Evolutionary conservation across 2,888 invertebrate genomes (phyloP).

Genomic region (Cerastis rubricosa): DNA sequence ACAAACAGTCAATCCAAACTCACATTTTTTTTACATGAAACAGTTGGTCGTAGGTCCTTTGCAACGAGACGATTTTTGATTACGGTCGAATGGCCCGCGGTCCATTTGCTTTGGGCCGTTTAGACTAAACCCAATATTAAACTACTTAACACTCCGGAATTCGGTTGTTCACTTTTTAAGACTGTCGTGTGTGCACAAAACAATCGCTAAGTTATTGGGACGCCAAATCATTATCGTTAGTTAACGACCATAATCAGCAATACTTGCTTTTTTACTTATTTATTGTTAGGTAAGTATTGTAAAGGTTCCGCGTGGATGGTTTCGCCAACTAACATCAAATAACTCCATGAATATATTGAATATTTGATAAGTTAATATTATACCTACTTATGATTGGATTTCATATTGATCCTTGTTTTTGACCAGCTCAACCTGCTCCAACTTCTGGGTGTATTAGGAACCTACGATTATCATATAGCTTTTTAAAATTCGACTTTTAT

Average conservation of each 20-base stretch:
- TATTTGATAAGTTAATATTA: neutral
- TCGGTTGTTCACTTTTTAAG: slow-evolving; percentile 40
- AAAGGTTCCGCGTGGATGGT: neutral
- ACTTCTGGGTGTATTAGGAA: neutral
- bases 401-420: neutral
- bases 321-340: neutral
- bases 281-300: slow-evolving; percentile 2
- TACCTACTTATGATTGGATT: neutral
- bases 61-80: too few species aligned
- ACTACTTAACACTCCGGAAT: slow-evolving; percentile 17
- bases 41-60: too few species aligned
- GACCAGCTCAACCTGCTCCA: neutral
- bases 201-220: slow-evolving; percentile 48
- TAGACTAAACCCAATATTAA: neutral
- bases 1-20: neutral
- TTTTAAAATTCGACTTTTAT: neutral
- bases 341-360: neutral
- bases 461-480: neutral
- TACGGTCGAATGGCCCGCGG: too few species aligned
- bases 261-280: slow-evolving; percentile 13
- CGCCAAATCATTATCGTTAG: slow-evolving; percentile 43
- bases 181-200: slow-evolving; percentile 46
- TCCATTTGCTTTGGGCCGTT: too few species aligned
- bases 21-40: neutral
- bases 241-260: slow-evolving; percentile 26